phyloP scores from a whole-genome alignment of 2,113 vertebrate genomes.

The Epinephelus fuscoguttatus region DNA sequence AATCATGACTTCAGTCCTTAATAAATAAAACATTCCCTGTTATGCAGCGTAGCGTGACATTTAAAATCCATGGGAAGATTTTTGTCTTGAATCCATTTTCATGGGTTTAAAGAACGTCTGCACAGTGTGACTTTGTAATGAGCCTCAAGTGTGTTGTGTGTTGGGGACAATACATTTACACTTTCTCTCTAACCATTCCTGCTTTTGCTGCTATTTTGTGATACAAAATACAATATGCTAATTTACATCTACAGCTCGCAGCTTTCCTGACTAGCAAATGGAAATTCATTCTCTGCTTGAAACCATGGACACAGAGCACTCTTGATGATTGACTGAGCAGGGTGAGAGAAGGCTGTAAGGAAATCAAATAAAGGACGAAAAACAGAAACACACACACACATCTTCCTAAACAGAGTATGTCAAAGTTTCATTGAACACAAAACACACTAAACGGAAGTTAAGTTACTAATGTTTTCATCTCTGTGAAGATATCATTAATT shows the following conservation, averaged over 20 bases:
- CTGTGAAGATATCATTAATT: slow-evolving; percentile 23
- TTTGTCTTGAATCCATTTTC: neutral
- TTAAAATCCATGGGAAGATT: neutral
- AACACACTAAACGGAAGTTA: neutral
- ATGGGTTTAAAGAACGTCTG: neutral
- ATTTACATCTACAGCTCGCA: slow-evolving; percentile 3
- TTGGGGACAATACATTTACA: neutral
- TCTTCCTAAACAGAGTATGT: neutral
- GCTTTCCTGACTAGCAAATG: neutral
- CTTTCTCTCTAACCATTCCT: neutral
- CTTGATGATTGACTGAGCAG: neutral
- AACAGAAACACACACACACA: neutral
- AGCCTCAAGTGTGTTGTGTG: no score
- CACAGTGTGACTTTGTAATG: neutral
- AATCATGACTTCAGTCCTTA: neutral
- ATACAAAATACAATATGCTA: neutral
- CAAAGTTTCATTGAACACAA: slow-evolving; percentile 4
- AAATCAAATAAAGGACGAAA: slow-evolving; percentile 56
- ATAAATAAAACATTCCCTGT: neutral
- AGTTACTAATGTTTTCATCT: neutral
- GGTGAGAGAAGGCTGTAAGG: slow-evolving; percentile 65
- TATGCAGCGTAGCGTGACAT: neutral
- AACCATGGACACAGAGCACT: slow-evolving; percentile 1
- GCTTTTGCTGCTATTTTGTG: neutral
- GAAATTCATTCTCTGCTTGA: slow-evolving; percentile 20